Evolutionary conservation across 1,140 invertebrate species (phyloP).

Genomic region (Metopolophium dirhodum): DNA sequence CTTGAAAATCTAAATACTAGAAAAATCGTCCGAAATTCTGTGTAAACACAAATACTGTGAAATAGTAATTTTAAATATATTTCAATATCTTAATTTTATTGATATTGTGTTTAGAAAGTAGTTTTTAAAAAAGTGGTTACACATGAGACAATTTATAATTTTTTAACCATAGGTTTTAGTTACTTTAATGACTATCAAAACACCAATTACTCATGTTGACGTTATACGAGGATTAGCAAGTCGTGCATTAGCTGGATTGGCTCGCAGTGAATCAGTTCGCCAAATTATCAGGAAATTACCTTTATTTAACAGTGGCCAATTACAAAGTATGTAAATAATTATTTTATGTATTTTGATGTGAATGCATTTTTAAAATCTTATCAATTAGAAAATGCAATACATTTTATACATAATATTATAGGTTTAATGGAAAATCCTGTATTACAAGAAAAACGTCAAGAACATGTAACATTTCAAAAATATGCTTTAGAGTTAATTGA

Average conservation of each 20-base stretch:
- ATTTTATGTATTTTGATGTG: background rate
- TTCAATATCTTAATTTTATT: background rate
- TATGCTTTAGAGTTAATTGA: conserved; percentile 91
- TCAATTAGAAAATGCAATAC: background rate
- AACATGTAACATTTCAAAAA: conserved; percentile 96
- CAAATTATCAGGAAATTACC: conserved; percentile 97
- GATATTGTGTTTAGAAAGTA: no score
- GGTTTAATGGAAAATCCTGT: conserved; percentile 94
- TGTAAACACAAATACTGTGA: no score
- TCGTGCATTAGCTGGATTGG: no score
- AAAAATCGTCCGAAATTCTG: no score
- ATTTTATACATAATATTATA: conserved; percentile 63
- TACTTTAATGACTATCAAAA: conserved; percentile 87
- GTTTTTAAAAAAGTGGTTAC: no score
- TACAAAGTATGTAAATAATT: conserved; percentile 74
- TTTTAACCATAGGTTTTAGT: conserved; percentile 68
- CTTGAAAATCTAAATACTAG: no score
- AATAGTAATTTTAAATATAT: background rate
- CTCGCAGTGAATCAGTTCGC: conserved; percentile 67
- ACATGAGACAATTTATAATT: no score
- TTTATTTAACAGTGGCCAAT: conserved; percentile 89
- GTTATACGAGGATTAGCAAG: conserved; percentile 90
- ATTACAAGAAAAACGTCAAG: conserved; percentile 91
- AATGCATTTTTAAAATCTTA: background rate
- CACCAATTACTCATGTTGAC: conserved; percentile 96